Conservation (phyloP, 2,113 vertebrate genomes). For the Ornithorhynchus anatinus region DNA sequence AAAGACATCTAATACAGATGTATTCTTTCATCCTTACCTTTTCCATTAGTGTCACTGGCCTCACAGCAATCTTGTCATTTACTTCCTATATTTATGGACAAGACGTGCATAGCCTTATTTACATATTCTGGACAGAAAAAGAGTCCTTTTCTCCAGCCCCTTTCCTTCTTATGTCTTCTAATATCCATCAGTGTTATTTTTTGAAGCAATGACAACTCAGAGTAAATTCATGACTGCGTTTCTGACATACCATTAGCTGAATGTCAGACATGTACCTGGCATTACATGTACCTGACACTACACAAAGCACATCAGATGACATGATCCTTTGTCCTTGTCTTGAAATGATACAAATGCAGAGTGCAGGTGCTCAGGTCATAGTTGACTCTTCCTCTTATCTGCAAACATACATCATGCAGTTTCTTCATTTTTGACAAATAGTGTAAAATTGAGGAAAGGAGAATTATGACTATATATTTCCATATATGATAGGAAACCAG, state of each 20-base stretch:
- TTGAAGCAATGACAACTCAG: background rate
- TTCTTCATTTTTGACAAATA: no score
- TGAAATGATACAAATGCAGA: no score
- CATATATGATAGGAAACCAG: no score
- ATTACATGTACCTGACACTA: no score
- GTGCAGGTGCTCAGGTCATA: no score
- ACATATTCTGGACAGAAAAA: slow-evolving; percentile 13
- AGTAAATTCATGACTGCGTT: background rate
- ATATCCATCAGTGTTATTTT: background rate
- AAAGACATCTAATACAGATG: slow-evolving; percentile 35
- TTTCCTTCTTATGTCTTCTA: background rate
- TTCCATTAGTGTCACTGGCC: slow-evolving; percentile 40
- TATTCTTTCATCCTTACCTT: slow-evolving; percentile 14
- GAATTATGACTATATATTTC: no score
- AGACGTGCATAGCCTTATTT: slow-evolving; percentile 66
- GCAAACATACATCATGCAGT: no score
- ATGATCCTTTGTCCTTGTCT: no score
- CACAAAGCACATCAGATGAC: no score
- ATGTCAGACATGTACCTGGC: background rate
- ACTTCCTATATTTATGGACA: slow-evolving; percentile 50
- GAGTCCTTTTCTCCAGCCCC: background rate
- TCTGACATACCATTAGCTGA: background rate
- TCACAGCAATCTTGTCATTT: slow-evolving; percentile 40
- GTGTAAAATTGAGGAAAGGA: no score
- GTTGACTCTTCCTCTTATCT: no score